Evolutionary conservation across 2,888 invertebrate genomes (phyloP).

Genomic region (Cantharis rufa): DNA sequence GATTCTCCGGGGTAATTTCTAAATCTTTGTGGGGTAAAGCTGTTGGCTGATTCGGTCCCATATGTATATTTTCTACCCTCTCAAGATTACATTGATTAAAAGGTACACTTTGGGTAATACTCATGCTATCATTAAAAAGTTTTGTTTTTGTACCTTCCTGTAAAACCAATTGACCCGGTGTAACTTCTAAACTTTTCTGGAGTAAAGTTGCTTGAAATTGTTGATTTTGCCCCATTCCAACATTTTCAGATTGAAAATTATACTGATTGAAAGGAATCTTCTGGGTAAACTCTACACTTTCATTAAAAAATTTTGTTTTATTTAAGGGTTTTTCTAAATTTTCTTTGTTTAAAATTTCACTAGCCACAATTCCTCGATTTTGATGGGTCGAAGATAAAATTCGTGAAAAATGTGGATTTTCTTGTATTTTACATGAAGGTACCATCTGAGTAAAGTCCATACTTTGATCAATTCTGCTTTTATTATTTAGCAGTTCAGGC

Average conservation of each 20-base stretch:
- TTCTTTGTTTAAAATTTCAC: not conserved
- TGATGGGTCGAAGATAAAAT: not conserved
- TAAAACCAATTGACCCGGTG: not conserved
- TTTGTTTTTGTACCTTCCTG: not conserved
- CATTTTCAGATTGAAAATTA: not conserved
- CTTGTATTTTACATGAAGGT: not conserved
- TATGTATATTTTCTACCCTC: not conserved
- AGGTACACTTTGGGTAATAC: not conserved
- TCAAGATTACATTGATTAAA: not conserved
- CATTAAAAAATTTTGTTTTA: not conserved
- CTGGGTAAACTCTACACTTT: slow-evolving; percentile 7
- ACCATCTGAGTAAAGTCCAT: slow-evolving; percentile 3
- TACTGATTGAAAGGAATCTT: not conserved
- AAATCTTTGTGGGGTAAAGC: not conserved
- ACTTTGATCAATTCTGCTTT: not conserved
- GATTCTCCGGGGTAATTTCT: not conserved
- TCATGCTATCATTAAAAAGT: not conserved
- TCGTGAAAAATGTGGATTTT: not conserved
- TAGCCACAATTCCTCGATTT: not conserved
- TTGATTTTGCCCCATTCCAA: not conserved
- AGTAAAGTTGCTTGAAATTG: not conserved
- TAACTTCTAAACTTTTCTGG: not conserved
- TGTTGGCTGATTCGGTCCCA: not conserved
- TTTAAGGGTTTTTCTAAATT: not conserved
- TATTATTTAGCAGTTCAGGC: not conserved